Percentiles rank a stretch among this genome's conserved stretches.
Evolutionary conservation across 1,140 invertebrate genomes (phyloP).

Genomic region (Micrasema minimum): DNA sequence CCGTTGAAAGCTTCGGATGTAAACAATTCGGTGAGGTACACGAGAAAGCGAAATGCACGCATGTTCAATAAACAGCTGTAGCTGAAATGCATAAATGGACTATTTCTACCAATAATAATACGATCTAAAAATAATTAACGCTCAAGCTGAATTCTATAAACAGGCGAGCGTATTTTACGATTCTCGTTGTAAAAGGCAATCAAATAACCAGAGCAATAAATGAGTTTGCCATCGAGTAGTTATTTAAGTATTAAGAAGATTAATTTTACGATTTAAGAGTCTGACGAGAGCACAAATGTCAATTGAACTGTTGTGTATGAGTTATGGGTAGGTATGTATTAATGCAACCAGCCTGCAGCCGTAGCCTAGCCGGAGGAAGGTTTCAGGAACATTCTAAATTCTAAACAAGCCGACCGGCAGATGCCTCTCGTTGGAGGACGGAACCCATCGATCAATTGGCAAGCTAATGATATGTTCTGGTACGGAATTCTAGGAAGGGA

Average conservation of each 20-base stretch:
- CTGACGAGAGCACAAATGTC: too few species aligned
- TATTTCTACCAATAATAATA: conserved; percentile 16
- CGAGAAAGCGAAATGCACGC: conserved; percentile 24
- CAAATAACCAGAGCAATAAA: too few species aligned
- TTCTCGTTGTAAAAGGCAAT: not conserved
- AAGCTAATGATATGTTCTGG: conserved; percentile 31
- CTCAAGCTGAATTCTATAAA: conserved; percentile 13
- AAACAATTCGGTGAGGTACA: conserved; percentile 14
- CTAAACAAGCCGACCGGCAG: conserved; percentile 10
- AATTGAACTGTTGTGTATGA: too few species aligned
- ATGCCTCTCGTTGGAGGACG: conserved; percentile 25
- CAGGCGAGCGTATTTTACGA: conserved; percentile 1
- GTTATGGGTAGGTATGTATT: too few species aligned
- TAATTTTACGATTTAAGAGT: too few species aligned
- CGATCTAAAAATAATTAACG: conserved; percentile 14
- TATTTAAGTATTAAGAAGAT: too few species aligned
- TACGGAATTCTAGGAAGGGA: conserved; percentile 36
- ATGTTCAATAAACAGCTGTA: conserved; percentile 29
- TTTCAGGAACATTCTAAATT: not conserved
- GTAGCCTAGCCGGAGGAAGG: not conserved
- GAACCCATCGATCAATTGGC: conserved; percentile 43
- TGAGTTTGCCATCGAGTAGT: too few species aligned
- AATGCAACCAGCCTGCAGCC: too few species aligned
- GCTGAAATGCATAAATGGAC: conserved; percentile 5
- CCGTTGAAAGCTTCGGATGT: conserved; percentile 28